These are phyloP conservation scores for Aphaenogaster floridana DNA, from an alignment of 1,140 invertebrate genomes.

Conservation along the genomic window DNA sequence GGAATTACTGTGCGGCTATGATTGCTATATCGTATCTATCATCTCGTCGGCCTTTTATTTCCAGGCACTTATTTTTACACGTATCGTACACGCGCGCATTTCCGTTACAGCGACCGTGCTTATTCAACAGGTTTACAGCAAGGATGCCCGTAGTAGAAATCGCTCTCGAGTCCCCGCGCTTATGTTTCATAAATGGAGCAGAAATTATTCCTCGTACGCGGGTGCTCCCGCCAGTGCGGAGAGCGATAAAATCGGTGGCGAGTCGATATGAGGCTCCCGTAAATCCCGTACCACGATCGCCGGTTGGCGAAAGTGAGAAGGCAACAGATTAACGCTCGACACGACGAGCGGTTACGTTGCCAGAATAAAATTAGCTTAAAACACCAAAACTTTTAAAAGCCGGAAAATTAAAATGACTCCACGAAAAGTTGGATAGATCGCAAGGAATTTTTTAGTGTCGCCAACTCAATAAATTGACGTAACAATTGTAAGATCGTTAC, in stretches of 20 bases:
- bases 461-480: background rate
- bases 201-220: conserved; percentile 55
- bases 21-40: conserved; percentile 19
- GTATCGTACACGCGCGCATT: conserved; percentile 18
- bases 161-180: conserved; percentile 55
- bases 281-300: conserved; percentile 18
- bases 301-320: background rate
- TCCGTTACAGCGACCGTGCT: conserved; percentile 51
- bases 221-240: background rate
- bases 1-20: background rate
- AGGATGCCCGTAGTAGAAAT: conserved; percentile 55
- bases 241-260: conserved; percentile 38
- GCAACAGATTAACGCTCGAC: background rate
- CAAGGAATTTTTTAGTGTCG: background rate
- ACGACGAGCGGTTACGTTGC: background rate
- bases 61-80: conserved; percentile 56
- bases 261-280: conserved; percentile 16
- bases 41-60: conserved; percentile 35
- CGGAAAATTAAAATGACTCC: background rate
- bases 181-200: conserved; percentile 67
- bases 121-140: conserved; percentile 60
- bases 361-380: background rate
- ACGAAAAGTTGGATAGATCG: background rate
- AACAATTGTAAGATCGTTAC: conserved; percentile 1
- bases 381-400: background rate